Conservation (phyloP, 2,113 vertebrate species). For the Pelvicachromis taeniatus region DNA sequence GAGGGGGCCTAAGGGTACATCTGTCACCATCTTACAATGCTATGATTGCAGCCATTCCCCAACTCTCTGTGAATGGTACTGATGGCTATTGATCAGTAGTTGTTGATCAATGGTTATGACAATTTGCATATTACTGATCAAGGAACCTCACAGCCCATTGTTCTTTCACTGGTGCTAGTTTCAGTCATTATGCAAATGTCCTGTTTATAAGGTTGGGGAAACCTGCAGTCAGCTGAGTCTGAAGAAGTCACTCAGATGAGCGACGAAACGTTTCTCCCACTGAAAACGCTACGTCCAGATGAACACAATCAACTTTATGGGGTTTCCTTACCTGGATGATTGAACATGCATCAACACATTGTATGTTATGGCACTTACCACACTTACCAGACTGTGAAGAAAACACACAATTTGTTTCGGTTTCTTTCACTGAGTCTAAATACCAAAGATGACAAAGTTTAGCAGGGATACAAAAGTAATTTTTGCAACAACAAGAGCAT, state of each 20-base stretch:
- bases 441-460: neutral
- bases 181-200: neutral
- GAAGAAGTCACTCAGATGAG: neutral
- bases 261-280: rapidly evolving
- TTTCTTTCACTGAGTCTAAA: neutral
- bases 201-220: neutral
- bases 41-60: neutral
- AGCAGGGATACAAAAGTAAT: neutral
- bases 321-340: neutral
- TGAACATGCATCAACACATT: neutral
- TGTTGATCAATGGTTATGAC: neutral
- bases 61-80: no score
- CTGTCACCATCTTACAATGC: neutral
- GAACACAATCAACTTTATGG: no score
- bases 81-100: no score
- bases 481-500: neutral
- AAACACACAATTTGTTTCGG: neutral
- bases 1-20: neutral
- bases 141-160: neutral
- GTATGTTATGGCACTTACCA: neutral
- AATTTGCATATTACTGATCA: neutral
- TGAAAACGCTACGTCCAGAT: no score
- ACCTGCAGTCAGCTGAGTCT: neutral
- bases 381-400: neutral
- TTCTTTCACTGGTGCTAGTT: neutral